Base-by-base conservation (phyloP, 2,797 vertebrate genomes). In the Thamnophis elegans region DNA sequence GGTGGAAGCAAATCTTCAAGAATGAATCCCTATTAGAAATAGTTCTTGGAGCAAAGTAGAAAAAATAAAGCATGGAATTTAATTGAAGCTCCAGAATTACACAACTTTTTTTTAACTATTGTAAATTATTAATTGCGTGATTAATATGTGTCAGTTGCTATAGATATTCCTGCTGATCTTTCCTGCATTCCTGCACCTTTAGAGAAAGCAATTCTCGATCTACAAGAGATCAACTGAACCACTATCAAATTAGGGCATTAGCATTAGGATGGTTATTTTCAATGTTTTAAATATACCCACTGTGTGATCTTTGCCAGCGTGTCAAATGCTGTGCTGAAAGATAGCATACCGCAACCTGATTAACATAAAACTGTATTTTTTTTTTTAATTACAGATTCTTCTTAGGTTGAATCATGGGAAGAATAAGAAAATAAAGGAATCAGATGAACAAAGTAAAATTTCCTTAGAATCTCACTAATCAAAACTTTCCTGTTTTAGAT, bases 1-100 rank as follows among this genome's bases (percentile, higher is more conserved):
- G 36, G 65, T 91, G 4, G n/a, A 95, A 94, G 59, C 0, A 65
- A 54, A 94, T 90, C 93, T 93, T 36, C 88, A 2, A 89, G 51
- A 94, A 88, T 92, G 78, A 92, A 94, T 65, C 94, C 2, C 53
- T 28, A 89, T 90, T 87, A 92, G 94, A 93, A 96, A 90, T n/a
- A 59, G 0, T 53, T 87, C 1, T 92, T 85, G 94, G 36, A 47
- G 54, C 95, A 88, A 51, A 78, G 0, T 91, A 62, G 5, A 85
- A 91, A 54, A 89, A 32, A 96, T 73, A 94, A 90, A 90, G 78
- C 12, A 42, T 91, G 93, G 87, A 28, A 65, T 88, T 94, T 94
- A 94, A 95, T 94, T 94, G 90, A 93, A 96, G 92, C 47, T 92
- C 60, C 20, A 88, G 10, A 89, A 16, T 89, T 5, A 68, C 56